Percentiles rank a stretch among this genome's conserved stretches.
These are phyloP conservation scores for Habropoda laboriosa DNA, from an alignment of 1,140 invertebrate genomes.

Conservation along the genomic window DNA sequence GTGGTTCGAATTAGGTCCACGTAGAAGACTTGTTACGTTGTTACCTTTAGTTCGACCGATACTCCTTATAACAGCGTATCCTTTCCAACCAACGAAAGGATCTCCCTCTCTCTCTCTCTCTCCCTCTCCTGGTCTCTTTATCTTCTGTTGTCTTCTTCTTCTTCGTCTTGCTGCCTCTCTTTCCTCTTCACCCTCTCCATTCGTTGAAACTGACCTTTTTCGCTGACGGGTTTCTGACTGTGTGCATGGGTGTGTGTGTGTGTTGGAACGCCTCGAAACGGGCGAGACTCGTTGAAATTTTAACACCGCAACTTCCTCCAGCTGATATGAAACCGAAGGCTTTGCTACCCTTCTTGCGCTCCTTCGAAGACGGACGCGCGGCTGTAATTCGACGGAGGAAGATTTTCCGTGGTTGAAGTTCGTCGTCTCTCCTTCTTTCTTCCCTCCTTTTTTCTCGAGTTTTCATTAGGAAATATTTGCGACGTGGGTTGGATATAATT, in stretches of 20 bases:
- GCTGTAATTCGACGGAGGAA: neutral
- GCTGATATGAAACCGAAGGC: slow-evolving; percentile 14
- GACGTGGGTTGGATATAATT: no score
- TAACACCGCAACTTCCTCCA: slow-evolving; percentile 16
- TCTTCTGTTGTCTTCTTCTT: neutral
- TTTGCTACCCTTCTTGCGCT: neutral
- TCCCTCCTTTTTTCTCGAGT: neutral
- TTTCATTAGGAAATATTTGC: neutral
- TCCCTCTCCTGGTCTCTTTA: neutral
- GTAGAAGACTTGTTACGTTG: slow-evolving; percentile 70
- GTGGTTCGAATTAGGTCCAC: slow-evolving; percentile 73
- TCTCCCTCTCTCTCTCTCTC: neutral
- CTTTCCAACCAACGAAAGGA: no score
- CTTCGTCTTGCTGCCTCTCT: no score
- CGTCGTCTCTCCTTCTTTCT: neutral
- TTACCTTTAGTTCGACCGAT: slow-evolving; percentile 52
- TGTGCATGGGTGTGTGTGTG: neutral
- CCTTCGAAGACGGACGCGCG: neutral
- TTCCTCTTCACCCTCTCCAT: neutral
- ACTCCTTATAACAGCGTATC: slow-evolving; percentile 17
- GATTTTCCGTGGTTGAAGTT: no score
- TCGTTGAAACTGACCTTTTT: slow-evolving; percentile 2
- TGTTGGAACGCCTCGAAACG: neutral
- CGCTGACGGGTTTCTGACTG: neutral
- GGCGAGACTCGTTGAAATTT: slow-evolving; percentile 43